Percentiles rank a stretch among this genome's conserved stretches.
Evolutionary conservation across 2,113 vertebrate genomes (phyloP).

Genomic region (Sceloporus tristichus): DNA sequence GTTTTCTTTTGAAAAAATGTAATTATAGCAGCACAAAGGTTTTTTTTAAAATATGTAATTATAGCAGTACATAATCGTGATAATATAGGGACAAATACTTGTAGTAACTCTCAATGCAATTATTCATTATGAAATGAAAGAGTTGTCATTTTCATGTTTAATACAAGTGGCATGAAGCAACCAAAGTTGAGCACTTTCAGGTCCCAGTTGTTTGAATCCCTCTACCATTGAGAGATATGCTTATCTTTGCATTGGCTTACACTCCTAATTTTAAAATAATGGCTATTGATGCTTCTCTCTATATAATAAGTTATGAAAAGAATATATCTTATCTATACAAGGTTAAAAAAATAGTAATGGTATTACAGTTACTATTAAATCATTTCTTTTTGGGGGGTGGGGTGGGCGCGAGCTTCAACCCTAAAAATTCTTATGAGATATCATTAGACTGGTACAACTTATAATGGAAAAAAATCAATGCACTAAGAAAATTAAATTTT

Average conservation of each 20-base stretch:
- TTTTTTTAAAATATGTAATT: slow-evolving; percentile 23
- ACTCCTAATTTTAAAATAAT: not conserved
- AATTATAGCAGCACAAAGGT: slow-evolving; percentile 45
- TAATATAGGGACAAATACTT: slow-evolving; percentile 13
- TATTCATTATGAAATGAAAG: slow-evolving; percentile 44
- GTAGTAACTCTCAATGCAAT: not conserved
- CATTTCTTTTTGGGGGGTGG: slow-evolving; percentile 65
- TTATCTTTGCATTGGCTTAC: not conserved
- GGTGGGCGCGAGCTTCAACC: slow-evolving; percentile 37
- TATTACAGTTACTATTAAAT: slow-evolving; percentile 73
- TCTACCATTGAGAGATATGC: not conserved
- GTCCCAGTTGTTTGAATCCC: not conserved
- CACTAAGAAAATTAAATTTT: slow-evolving; percentile 97
- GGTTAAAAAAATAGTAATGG: slow-evolving; percentile 53
- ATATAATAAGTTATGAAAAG: slow-evolving; percentile 17
- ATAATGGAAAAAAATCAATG: slow-evolving; percentile 94
- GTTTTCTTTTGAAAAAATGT: not conserved
- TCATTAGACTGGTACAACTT: slow-evolving; percentile 88
- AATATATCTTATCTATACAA: slow-evolving; percentile 60
- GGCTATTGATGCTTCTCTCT: slow-evolving; percentile 24
- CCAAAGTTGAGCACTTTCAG: not conserved
- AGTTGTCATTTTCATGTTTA: slow-evolving; percentile 23
- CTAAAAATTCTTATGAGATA: slow-evolving; percentile 84
- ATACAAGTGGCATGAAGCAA: not conserved
- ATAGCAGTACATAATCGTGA: slow-evolving; percentile 47